These are phyloP conservation scores for Asbolus verrucosus DNA, from an alignment of 1,140 invertebrate species.

Conservation along the genomic window DNA sequence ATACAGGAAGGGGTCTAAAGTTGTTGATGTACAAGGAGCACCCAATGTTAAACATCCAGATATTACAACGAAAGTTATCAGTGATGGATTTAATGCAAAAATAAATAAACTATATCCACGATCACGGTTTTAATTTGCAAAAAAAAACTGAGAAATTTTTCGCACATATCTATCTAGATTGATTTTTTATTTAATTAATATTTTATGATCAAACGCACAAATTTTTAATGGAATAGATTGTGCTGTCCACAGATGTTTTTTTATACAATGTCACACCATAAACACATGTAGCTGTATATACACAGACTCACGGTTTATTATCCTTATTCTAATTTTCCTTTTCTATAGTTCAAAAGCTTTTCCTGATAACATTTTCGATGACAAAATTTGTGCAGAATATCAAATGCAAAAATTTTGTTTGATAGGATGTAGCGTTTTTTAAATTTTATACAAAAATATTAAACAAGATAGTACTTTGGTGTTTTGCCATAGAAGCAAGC, in stretches of 20 bases:
- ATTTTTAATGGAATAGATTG: not conserved
- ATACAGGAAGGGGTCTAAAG: constrained; percentile 70
- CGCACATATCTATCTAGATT: not conserved
- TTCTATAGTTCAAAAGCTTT: too few species aligned
- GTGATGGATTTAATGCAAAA: constrained; percentile 22
- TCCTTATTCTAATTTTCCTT: too few species aligned
- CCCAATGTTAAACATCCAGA: constrained; percentile 12
- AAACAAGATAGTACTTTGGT: too few species aligned
- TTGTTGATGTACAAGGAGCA: constrained; percentile 70
- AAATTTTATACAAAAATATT: not conserved
- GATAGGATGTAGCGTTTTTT: not conserved
- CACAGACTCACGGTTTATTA: too few species aligned
- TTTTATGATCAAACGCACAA: not conserved
- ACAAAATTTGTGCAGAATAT: too few species aligned
- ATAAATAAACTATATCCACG: constrained; percentile 41
- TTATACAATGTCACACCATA: too few species aligned
- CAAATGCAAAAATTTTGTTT: too few species aligned
- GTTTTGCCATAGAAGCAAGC: not conserved
- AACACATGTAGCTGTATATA: too few species aligned
- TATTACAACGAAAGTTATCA: constrained; percentile 6
- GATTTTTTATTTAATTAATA: not conserved
- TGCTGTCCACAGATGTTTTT: too few species aligned
- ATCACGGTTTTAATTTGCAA: constrained; percentile 35
- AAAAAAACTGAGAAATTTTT: not conserved
- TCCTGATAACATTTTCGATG: too few species aligned